Evolutionary conservation across 2,113 vertebrate species (phyloP), one percentile per base, ranked within the genome.

Genomic region (Numida meleagris): DNA sequence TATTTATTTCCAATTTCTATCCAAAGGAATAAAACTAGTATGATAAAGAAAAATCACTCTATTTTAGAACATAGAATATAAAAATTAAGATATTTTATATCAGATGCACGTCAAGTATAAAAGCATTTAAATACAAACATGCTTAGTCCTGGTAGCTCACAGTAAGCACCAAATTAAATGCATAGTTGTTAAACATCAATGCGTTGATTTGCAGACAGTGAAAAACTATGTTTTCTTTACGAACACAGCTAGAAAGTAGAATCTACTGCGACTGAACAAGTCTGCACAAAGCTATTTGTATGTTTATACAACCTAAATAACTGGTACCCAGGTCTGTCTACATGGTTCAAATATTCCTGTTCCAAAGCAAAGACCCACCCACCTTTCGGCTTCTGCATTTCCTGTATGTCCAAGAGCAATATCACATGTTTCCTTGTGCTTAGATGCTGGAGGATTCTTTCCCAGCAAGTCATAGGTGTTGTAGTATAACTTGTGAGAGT

Each of bases 391-490:
- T 61, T 24, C 90, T 71, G 73, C 77, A 8, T 79, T 95, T 79
- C 95, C 94, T 85, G 92, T 1, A 59, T 4, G 61, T 92, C 91
- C 81, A 8, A 33, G 90, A 82, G 90, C 88, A 79, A 0, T 1
- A 45, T 12, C 90, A 2, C 66, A 36, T n/a, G 21, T 36, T 79
- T 82, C 74, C 89, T 89, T 31, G 57, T 57, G 84, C 73, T 75
- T 23, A 1, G 51, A 58, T 84, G 92, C 70, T 4, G 31, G 3
- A 11, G 93, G 58, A 96, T 96, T 96, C 94, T 95, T 96, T 95
- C 95, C 95, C 96, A 96, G 71, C 62, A 65, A 95, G 81, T 96
- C 95, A 95, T 58, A 88, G 73, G 77, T 88, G 61, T 74, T 77
- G 77, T 24, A 76, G 68, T 45, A 29, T 25, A 81, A 1, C 82